Percentiles rank a stretch among this genome's conserved stretches.
phyloP scores from a whole-genome alignment of 1,140 invertebrate genomes.

The Pogonognathellus flavescens region DNA sequence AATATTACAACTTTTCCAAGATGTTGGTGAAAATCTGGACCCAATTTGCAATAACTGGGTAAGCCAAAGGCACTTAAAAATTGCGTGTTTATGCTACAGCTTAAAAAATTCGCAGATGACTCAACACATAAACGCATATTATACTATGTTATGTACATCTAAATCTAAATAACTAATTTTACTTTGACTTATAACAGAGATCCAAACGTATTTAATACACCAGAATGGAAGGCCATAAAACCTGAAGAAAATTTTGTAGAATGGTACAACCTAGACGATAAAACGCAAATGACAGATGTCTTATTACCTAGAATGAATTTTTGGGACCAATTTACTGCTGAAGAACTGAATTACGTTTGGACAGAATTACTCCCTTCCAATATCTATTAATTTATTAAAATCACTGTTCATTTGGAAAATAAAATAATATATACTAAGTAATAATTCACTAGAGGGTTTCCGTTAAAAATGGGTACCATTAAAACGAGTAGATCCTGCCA shows the following conservation, averaged over 20 bases:
- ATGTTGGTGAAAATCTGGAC: slow-evolving; percentile 58
- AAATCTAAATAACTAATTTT: too few relatives aligned
- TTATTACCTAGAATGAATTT: slow-evolving; percentile 55
- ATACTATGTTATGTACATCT: too few relatives aligned
- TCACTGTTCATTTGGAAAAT: too few relatives aligned
- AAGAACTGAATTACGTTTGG: slow-evolving; percentile 6
- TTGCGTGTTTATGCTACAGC: too few relatives aligned
- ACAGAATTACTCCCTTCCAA: too few relatives aligned
- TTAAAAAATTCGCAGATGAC: too few relatives aligned
- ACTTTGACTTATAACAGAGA: not conserved
- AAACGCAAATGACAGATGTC: not conserved
- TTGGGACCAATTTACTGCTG: slow-evolving; percentile 56
- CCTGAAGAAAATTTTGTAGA: not conserved
- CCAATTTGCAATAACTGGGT: slow-evolving; percentile 58
- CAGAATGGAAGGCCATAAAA: slow-evolving; percentile 17
- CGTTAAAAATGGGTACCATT: too few relatives aligned
- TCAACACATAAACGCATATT: too few relatives aligned
- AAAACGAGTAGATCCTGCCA: too few relatives aligned
- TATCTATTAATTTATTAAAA: too few relatives aligned
- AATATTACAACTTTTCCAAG: slow-evolving; percentile 57
- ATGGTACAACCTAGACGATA: slow-evolving; percentile 57
- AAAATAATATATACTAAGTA: too few relatives aligned
- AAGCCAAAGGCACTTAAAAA: not conserved
- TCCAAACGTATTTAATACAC: not conserved
- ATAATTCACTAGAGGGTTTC: too few relatives aligned